Conservation (phyloP, 2,113 vertebrate genomes). For the Muscicapa adusta region DNA sequence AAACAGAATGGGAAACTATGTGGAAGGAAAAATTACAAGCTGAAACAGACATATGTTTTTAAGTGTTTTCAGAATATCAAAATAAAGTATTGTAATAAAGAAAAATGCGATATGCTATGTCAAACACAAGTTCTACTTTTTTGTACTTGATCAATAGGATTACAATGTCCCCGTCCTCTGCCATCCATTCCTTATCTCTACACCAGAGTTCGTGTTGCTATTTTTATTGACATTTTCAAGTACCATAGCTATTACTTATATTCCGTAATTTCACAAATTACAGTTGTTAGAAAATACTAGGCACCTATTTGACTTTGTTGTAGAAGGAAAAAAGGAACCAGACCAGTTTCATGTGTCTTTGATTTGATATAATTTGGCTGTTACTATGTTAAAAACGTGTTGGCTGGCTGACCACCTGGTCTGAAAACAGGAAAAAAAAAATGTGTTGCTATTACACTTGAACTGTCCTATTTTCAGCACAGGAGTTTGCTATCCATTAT, state of each 20-base stretch:
- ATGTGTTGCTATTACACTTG: accelerated
- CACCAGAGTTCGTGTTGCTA: not conserved
- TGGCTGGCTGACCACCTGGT: not conserved
- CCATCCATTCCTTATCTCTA: not conserved
- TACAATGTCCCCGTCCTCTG: not conserved
- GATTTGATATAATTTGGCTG: not conserved
- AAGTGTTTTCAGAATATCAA: not conserved
- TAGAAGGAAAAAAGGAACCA: not conserved
- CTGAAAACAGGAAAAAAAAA: not conserved
- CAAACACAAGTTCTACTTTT: not conserved
- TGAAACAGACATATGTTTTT: not conserved
- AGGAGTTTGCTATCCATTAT: not conserved
- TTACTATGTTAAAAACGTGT: not conserved
- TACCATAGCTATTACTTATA: not conserved
- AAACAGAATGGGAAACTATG: not conserved
- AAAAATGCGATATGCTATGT: not conserved
- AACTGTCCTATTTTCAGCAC: not conserved
- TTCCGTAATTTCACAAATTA: not conserved
- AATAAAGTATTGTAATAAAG: not conserved
- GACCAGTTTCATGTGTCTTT: not conserved
- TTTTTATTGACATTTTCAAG: not conserved
- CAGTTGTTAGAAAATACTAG: not conserved
- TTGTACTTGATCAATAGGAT: not conserved
- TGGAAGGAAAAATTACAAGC: not conserved
- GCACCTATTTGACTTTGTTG: not conserved